Conservation (phyloP, 2,888 invertebrate genomes). For the Erynnis tages region DNA sequence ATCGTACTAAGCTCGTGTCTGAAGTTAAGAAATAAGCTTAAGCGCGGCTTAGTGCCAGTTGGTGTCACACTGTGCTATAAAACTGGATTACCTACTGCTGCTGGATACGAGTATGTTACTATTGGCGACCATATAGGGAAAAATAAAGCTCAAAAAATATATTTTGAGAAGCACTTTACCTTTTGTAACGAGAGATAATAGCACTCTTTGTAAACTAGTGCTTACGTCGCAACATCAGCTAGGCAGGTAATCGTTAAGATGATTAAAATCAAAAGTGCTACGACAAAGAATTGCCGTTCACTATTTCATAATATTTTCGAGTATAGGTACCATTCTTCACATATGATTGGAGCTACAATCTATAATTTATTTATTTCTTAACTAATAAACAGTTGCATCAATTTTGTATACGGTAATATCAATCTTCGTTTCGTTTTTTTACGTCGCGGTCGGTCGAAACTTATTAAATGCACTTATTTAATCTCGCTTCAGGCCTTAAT, state of each 20-base stretch:
- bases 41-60: too few relatives aligned
- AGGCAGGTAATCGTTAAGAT: slow-evolving; percentile 22
- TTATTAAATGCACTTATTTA: background rate
- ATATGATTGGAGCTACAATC: slow-evolving; percentile 19
- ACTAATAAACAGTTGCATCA: background rate
- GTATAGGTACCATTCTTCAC: slow-evolving; percentile 30
- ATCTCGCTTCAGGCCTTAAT: background rate
- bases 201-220: background rate
- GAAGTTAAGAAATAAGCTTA: too few relatives aligned
- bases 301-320: slow-evolving; percentile 45
- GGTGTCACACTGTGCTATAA: too few relatives aligned
- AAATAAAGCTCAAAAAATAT: too few relatives aligned
- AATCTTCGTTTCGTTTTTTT: background rate
- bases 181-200: background rate
- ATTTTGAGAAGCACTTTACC: background rate
- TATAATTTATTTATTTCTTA: slow-evolving; percentile 12
- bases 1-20: too few relatives aligned
- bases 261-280: slow-evolving; percentile 44
- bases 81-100: too few relatives aligned
- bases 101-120: too few relatives aligned
- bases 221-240: background rate
- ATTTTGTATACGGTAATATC: slow-evolving; percentile 2
- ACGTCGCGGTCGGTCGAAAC: too few relatives aligned
- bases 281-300: slow-evolving; percentile 44
- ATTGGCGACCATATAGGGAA: too few relatives aligned